Evolutionary conservation across 1,140 invertebrate species (phyloP).

Genomic region (Micrasema minimum): DNA sequence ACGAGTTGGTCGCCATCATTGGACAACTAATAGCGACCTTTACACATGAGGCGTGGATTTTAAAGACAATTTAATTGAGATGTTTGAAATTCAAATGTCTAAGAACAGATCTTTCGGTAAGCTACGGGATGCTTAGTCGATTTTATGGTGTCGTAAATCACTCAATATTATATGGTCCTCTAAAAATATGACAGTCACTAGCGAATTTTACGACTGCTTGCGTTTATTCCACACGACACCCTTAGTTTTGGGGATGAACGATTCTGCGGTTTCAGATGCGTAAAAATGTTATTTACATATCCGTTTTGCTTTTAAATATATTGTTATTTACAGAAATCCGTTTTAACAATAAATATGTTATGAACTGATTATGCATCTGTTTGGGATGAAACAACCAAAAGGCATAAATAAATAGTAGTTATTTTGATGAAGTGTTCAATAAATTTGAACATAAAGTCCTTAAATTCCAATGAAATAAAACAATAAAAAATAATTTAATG

Average conservation of each 20-base stretch:
- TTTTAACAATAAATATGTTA: too few relatives aligned
- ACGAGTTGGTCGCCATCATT: too few relatives aligned
- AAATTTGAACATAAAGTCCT: too few relatives aligned
- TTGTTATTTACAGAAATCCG: not conserved
- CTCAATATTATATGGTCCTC: conserved; percentile 52
- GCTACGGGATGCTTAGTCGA: conserved; percentile 1
- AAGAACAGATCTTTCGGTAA: conserved; percentile 25
- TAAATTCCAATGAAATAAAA: too few relatives aligned
- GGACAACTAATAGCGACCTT: too few relatives aligned
- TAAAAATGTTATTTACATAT: conserved; percentile 15
- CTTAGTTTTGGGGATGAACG: conserved; percentile 9
- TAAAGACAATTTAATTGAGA: conserved; percentile 42
- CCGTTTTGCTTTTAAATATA: conserved; percentile 14
- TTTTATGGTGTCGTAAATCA: conserved; percentile 51
- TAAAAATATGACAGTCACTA: conserved; percentile 54
- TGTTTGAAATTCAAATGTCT: conserved; percentile 40
- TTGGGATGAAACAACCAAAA: too few relatives aligned
- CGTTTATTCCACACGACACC: not conserved
- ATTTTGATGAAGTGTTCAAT: too few relatives aligned
- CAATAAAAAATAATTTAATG: too few relatives aligned
- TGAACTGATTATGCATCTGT: too few relatives aligned
- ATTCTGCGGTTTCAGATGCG: conserved; percentile 1
- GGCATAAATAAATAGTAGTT: too few relatives aligned
- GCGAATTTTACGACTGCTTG: conserved; percentile 41
- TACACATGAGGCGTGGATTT: too few relatives aligned